These are phyloP conservation scores for Drosophila carrolli DNA, from an alignment of 1,140 invertebrate genomes.

Conservation along the genomic window DNA sequence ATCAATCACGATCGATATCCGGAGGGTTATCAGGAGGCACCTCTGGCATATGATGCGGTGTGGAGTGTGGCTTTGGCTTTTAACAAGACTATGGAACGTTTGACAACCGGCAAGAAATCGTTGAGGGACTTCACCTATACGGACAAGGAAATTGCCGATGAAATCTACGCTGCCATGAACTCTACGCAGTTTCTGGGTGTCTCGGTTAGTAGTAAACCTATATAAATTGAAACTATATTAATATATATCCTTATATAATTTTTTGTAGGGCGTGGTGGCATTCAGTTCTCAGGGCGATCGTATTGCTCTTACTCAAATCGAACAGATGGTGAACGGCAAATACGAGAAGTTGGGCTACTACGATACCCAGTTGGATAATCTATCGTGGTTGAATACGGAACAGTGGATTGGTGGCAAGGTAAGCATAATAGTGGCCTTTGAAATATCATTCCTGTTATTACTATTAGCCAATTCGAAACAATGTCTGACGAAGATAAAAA, in stretches of 20 bases:
- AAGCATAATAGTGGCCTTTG: slow-evolving; percentile 32
- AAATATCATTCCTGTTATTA: not conserved
- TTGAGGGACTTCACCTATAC: slow-evolving; percentile 99
- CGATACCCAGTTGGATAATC: slow-evolving; percentile 96
- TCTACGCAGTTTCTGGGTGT: slow-evolving; percentile 98
- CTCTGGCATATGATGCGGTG: slow-evolving; percentile 99
- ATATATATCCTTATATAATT: too few relatives aligned
- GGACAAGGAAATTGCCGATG: slow-evolving; percentile 96
- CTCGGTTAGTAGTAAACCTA: slow-evolving; percentile 90
- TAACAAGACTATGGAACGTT: slow-evolving; percentile 96
- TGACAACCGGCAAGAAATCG: slow-evolving; percentile 90
- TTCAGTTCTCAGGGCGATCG: slow-evolving; percentile 99
- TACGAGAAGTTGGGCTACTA: slow-evolving; percentile 98
- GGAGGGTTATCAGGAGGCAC: slow-evolving; percentile 98
- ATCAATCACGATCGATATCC: slow-evolving; percentile 93
- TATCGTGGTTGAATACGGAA: slow-evolving; percentile 96
- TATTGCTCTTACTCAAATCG: slow-evolving; percentile 99
- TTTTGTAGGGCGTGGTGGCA: slow-evolving; percentile 93
- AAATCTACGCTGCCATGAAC: slow-evolving; percentile 98
- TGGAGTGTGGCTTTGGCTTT: slow-evolving; percentile 99
- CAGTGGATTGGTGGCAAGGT: slow-evolving; percentile 92
- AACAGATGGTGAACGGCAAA: slow-evolving; percentile 97
- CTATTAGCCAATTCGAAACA: not conserved
- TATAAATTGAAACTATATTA: not conserved
- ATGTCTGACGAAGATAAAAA: slow-evolving; percentile 34